Conservation (phyloP, 2,888 invertebrate species). For the Eubasilissa splendida region DNA sequence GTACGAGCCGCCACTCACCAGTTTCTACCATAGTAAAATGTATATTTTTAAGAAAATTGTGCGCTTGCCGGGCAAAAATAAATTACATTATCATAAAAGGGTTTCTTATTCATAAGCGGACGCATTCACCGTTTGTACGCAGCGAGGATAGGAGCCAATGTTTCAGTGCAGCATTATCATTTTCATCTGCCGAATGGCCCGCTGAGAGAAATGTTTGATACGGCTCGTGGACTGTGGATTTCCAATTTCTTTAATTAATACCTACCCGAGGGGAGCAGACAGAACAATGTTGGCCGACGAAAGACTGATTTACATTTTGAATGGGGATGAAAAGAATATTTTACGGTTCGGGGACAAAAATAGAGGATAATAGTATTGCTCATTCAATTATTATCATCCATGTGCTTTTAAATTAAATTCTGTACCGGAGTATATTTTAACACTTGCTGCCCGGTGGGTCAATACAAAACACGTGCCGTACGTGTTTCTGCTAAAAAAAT, state of each 20-base stretch:
- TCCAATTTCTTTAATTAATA: constrained; percentile 36
- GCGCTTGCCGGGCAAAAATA: constrained; percentile 52
- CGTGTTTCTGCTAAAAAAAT: too few relatives aligned
- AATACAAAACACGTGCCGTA: too few relatives aligned
- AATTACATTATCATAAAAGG: constrained; percentile 57
- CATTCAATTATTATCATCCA: too few relatives aligned
- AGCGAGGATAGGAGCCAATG: constrained; percentile 29
- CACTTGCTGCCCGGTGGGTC: too few relatives aligned
- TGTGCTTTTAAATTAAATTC: too few relatives aligned
- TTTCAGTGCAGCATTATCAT: constrained; percentile 37
- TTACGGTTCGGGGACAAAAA: background rate
- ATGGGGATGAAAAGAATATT: constrained; percentile 6
- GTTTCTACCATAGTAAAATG: constrained; percentile 48
- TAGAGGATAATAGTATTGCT: too few relatives aligned
- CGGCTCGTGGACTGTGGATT: constrained; percentile 1
- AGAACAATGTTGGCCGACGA: constrained; percentile 13
- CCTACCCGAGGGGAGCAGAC: background rate
- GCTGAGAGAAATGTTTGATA: constrained; percentile 23
- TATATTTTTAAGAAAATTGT: constrained; percentile 56
- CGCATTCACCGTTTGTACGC: constrained; percentile 37
- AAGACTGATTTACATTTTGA: constrained; percentile 35
- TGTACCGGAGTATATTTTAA: too few relatives aligned
- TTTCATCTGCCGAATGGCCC: constrained; percentile 25
- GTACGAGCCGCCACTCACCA: constrained; percentile 23
- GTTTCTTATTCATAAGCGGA: constrained; percentile 53